Evolutionary conservation across 2,888 invertebrate genomes (phyloP).

Genomic region (Drosophila phalerata): DNA sequence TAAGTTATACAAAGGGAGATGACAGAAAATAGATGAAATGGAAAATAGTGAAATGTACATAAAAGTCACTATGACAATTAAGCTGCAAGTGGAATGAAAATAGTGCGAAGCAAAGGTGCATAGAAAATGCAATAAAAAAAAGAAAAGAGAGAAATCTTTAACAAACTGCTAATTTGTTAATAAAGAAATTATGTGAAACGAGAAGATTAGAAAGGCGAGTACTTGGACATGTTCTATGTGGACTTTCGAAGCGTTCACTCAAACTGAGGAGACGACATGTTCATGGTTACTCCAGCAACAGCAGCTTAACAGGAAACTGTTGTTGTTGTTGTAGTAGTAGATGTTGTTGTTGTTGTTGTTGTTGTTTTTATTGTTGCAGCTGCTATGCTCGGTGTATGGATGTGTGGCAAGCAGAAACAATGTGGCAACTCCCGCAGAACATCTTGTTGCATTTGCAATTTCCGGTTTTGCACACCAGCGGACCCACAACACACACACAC

Average conservation of each 20-base stretch:
- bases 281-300: not conserved
- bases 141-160: not conserved
- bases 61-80: too few species aligned
- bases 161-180: not conserved
- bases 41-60: not conserved
- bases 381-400: conserved; percentile 26
- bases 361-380: conserved; percentile 28
- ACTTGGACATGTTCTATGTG: not conserved
- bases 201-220: not conserved
- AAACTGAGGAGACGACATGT: conserved; percentile 1
- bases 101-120: not conserved
- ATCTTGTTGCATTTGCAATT: conserved; percentile 82
- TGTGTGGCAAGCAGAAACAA: conserved; percentile 57
- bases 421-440: conserved; percentile 68
- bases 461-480: conserved; percentile 65
- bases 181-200: not conserved
- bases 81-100: not conserved
- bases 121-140: not conserved
- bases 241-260: conserved; percentile 13
- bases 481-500: conserved; percentile 18
- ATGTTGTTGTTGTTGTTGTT: conserved; percentile 7
- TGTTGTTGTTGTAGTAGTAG: not conserved
- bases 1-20: not conserved
- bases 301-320: conserved; percentile 15
- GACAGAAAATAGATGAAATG: not conserved